These are phyloP conservation scores for Microcebus griseorufus DNA, from an alignment of 2,113 vertebrate genomes.

Conservation along the genomic window DNA sequence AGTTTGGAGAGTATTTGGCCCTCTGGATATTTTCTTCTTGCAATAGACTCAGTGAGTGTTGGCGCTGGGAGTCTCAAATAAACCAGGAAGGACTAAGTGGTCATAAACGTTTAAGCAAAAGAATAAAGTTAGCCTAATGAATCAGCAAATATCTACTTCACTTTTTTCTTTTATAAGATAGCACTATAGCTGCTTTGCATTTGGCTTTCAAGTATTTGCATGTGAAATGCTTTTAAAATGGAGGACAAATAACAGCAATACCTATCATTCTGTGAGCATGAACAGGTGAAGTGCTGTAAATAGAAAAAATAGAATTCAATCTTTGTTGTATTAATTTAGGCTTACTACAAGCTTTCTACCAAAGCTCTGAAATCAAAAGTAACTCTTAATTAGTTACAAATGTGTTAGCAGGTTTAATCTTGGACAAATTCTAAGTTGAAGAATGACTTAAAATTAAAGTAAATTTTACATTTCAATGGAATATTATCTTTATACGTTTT, in stretches of 20 bases:
- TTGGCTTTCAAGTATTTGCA: not conserved
- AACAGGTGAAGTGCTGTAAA: not conserved
- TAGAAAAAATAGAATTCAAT: not conserved
- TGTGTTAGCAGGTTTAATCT: not conserved
- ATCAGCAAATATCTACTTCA: not conserved
- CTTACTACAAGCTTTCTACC: not conserved
- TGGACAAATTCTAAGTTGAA: conserved; percentile 21
- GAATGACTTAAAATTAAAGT: conserved; percentile 28
- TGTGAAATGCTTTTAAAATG: not conserved
- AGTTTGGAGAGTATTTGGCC: not conserved
- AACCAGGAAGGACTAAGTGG: not conserved
- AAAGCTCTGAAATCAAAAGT: not conserved
- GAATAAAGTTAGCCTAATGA: not conserved
- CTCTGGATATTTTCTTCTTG: not conserved
- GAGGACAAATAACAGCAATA: not conserved
- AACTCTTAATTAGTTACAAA: not conserved
- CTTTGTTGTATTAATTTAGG: not conserved
- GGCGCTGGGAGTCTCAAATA: not conserved
- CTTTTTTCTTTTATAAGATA: not conserved
- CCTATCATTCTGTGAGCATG: not conserved
- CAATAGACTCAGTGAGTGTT: not conserved
- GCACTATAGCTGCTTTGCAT: not conserved
- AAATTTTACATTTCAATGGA: not conserved
- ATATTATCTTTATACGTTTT: not conserved
- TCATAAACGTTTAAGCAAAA: not conserved